Conservation (phyloP, 2,113 vertebrate genomes). For the Trichechus manatus region DNA sequence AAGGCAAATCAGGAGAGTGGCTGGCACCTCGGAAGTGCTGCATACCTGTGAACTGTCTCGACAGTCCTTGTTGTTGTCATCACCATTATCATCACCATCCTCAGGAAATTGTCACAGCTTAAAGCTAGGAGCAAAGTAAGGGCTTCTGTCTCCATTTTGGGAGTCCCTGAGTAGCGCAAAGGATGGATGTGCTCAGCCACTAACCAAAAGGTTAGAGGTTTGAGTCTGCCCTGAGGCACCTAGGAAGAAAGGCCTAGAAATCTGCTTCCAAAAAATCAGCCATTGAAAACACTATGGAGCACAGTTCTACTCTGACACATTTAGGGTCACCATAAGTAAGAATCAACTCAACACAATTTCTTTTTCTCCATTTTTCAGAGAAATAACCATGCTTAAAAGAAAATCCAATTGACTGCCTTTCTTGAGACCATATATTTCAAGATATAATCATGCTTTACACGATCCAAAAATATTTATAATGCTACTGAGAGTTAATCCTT, state of each 20-base stretch:
- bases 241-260: no score
- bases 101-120: background rate
- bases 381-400: background rate
- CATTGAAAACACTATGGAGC: no score
- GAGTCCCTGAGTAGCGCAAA: no score
- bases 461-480: background rate
- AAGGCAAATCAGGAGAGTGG: background rate
- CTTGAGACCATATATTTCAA: background rate
- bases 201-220: no score
- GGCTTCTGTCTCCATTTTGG: background rate
- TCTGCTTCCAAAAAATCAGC: no score
- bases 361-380: background rate
- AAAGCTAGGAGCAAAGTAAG: background rate
- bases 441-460: background rate
- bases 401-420: background rate
- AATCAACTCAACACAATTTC: no score
- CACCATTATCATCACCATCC: background rate
- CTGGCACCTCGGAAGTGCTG: rapidly evolving
- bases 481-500: background rate
- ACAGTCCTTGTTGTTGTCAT: background rate
- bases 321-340: no score
- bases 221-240: no score
- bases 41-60: background rate
- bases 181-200: no score
- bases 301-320: no score